phyloP scores from a whole-genome alignment of 2,888 invertebrate genomes.

The Nipponacmea schrenckii region DNA sequence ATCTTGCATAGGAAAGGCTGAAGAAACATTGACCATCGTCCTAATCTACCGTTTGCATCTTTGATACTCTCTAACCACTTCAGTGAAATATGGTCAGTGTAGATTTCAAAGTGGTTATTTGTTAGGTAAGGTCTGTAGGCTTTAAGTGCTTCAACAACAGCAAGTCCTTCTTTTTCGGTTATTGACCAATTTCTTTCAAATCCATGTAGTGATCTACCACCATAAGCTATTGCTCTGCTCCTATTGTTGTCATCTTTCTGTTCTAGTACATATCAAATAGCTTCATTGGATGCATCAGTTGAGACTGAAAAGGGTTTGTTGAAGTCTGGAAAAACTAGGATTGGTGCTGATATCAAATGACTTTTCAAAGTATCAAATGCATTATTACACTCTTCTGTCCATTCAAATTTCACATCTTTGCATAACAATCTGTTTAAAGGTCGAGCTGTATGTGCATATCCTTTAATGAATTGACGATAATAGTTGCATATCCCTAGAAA shows the following conservation, averaged over 20 bases:
- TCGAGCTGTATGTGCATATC: constrained; percentile 29
- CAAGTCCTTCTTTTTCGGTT: constrained; percentile 35
- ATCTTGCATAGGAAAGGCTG: constrained; percentile 18
- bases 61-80: constrained; percentile 35
- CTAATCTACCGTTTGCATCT: constrained; percentile 24
- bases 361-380: constrained; percentile 28
- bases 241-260: constrained; percentile 20
- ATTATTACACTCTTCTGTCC: constrained; percentile 29
- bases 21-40: constrained; percentile 25
- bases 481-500: constrained; percentile 32
- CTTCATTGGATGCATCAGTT: constrained; percentile 28
- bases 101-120: constrained; percentile 28
- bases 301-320: constrained; percentile 26
- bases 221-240: constrained; percentile 27
- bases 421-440: constrained; percentile 30
- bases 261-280: constrained; percentile 29
- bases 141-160: constrained; percentile 35
- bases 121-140: constrained; percentile 32
- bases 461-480: constrained; percentile 32
- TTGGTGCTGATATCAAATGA: constrained; percentile 25
- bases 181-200: constrained; percentile 31
- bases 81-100: constrained; percentile 37
- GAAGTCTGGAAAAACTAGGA: constrained; percentile 34
- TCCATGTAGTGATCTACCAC: constrained; percentile 27
- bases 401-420: constrained; percentile 29